Percentiles rank a stretch among this genome's conserved stretches.
Evolutionary conservation across 2,797 vertebrate species (phyloP).

Genomic region (Xenopus petersii): DNA sequence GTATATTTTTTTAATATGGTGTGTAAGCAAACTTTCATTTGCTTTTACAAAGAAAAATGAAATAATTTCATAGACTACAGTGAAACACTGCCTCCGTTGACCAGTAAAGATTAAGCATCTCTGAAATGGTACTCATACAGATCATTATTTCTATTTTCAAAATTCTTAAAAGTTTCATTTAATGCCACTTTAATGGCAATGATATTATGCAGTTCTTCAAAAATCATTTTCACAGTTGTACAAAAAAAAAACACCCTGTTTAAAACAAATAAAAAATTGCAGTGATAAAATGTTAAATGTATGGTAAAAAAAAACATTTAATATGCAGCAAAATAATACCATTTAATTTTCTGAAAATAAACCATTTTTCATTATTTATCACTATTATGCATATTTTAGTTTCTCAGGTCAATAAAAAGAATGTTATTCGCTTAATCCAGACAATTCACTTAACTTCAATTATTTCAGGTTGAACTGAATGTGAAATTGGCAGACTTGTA

Average conservation of each 20-base stretch:
- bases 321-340: not conserved
- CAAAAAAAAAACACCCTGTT: not conserved
- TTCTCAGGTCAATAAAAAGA: slow-evolving; percentile 37
- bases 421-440: slow-evolving; percentile 35
- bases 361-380: not conserved
- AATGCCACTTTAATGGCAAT: too few species aligned
- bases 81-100: too few species aligned
- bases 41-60: too few species aligned
- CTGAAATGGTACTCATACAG: too few species aligned
- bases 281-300: not conserved
- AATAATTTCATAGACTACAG: too few species aligned
- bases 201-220: not conserved
- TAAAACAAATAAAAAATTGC: not conserved
- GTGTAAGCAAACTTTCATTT: too few species aligned
- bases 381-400: slow-evolving; percentile 33
- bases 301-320: not conserved
- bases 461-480: slow-evolving; percentile 41
- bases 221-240: too few species aligned
- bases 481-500: slow-evolving; percentile 41
- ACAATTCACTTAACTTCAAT: slow-evolving; percentile 43
- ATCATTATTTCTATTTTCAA: too few species aligned
- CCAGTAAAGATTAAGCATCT: too few species aligned
- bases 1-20: too few species aligned
- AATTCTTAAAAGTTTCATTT: too few species aligned
- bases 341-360: not conserved